Evolutionary conservation across 2,797 vertebrate species (phyloP).

Genomic region (Sebastes dallii): DNA sequence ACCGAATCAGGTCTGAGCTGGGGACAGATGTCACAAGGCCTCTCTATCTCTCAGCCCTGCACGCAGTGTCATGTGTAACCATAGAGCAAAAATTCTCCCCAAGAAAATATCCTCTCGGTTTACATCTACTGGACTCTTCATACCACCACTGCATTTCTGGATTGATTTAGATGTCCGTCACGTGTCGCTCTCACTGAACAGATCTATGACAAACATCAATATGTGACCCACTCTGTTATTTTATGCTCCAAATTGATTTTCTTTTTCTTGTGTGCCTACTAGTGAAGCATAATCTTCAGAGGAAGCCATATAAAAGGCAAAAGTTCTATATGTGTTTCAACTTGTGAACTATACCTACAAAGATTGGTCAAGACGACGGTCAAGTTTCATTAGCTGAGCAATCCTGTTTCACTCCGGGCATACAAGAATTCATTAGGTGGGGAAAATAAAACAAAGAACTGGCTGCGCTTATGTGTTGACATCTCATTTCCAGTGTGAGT

Average conservation of each 20-base stretch:
- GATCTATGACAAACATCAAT: not conserved
- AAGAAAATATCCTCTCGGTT: not conserved
- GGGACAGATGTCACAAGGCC: constrained; percentile 56
- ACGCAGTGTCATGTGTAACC: constrained; percentile 4
- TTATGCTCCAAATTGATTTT: not conserved
- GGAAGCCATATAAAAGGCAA: not conserved
- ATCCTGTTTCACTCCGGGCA: not conserved
- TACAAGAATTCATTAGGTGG: not conserved
- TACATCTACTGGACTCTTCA: not conserved
- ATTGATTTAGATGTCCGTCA: not conserved
- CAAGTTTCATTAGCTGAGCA: not conserved
- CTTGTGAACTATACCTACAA: not conserved
- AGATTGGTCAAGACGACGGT: not conserved
- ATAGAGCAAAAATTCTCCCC: constrained; percentile 3
- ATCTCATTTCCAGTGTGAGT: not conserved
- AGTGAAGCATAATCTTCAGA: not conserved
- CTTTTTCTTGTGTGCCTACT: not conserved
- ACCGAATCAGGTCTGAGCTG: constrained; percentile 53
- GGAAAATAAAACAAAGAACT: not conserved
- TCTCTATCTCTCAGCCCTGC: constrained; percentile 9
- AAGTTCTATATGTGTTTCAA: not conserved
- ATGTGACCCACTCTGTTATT: not conserved
- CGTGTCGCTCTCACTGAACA: not conserved
- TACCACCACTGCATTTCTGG: not conserved
- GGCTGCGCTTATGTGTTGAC: not conserved